Conservation (phyloP, 2,888 invertebrate species). For the Monoplex corrugatus region DNA sequence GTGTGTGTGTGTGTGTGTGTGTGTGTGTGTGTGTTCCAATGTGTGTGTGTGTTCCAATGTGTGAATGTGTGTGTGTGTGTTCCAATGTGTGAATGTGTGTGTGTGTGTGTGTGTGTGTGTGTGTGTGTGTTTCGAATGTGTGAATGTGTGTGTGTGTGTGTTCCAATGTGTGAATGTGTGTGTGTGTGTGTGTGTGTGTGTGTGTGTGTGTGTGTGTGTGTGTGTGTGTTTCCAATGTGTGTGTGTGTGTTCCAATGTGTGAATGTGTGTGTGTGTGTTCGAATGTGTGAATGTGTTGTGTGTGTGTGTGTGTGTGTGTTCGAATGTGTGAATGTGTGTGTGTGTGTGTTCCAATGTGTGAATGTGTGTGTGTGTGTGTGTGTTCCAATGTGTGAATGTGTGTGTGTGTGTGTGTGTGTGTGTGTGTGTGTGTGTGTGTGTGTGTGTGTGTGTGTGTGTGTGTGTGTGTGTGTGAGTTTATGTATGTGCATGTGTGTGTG, state of each 20-base stretch:
- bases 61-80: constrained; percentile 28
- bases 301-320: background rate
- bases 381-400: background rate
- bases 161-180: no score
- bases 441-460: constrained; percentile 27
- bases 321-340: background rate
- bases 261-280: no score
- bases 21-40: background rate
- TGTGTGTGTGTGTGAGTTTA: background rate
- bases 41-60: constrained; percentile 27
- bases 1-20: background rate
- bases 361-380: constrained; percentile 30
- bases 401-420: constrained; percentile 16
- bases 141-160: no score
- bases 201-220: background rate
- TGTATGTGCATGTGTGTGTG: background rate
- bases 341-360: constrained; percentile 30
- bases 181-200: background rate
- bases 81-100: background rate
- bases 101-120: constrained; percentile 6
- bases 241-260: no score
- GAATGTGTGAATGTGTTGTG: background rate
- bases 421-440: background rate
- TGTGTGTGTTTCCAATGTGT: background rate
- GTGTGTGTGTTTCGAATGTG: background rate